Conservation (phyloP, 2,797 vertebrate genomes). For the Nannoperca australis region DNA sequence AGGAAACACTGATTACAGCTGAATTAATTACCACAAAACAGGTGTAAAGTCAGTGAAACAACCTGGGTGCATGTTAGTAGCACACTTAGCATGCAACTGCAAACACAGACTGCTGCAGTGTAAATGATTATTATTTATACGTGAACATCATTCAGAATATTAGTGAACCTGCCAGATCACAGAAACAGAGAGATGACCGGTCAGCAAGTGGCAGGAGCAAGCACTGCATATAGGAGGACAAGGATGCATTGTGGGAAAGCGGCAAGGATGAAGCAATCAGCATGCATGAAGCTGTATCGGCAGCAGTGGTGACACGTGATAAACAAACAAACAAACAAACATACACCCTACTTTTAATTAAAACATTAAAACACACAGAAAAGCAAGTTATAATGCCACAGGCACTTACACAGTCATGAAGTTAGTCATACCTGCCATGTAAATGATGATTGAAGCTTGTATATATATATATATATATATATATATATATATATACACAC, state of each 20-base stretch:
- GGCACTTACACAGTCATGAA: slow-evolving; percentile 30
- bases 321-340: slow-evolving; percentile 34
- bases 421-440: slow-evolving; percentile 34
- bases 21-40: not conserved
- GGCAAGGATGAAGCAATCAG: slow-evolving; percentile 50
- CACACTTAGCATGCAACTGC: slow-evolving; percentile 5
- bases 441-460: slow-evolving; percentile 20
- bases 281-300: slow-evolving; percentile 65
- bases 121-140: slow-evolving; percentile 12
- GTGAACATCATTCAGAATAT: slow-evolving; percentile 49
- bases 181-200: slow-evolving; percentile 20
- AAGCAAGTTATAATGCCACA: slow-evolving; percentile 82
- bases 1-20: slow-evolving; percentile 11
- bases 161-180: slow-evolving; percentile 33
- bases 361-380: slow-evolving; percentile 62
- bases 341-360: slow-evolving; percentile 26
- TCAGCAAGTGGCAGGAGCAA: slow-evolving; percentile 31
- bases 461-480: too few relatives aligned
- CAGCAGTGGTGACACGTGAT: slow-evolving; percentile 54
- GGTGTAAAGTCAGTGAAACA: slow-evolving; percentile 9
- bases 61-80: slow-evolving; percentile 60
- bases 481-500: not conserved
- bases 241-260: slow-evolving; percentile 58
- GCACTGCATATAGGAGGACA: slow-evolving; percentile 29
- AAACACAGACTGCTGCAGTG: slow-evolving; percentile 1